Evolutionary conservation across 2,888 invertebrate genomes (phyloP), one percentile per base, ranked within the genome.

Genomic region (Diaphora mendica): DNA sequence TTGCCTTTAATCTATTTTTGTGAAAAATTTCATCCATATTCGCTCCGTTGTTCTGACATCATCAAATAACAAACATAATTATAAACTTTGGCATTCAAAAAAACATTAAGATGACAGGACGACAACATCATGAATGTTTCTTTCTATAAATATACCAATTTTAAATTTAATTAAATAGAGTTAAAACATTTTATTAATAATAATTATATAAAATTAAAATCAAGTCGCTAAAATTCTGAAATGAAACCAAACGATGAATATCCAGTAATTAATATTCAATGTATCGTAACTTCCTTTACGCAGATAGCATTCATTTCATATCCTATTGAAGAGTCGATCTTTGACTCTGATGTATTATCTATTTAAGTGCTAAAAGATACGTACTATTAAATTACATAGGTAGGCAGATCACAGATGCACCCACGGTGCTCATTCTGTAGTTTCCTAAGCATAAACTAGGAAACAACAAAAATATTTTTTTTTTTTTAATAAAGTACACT

Each of bases 331-430:
- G 85, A 90, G 86, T 86, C 86, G 85, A 84, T 86, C 84, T 85
- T 81, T 86, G 90, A 90, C 90, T 89, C 90, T 92, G 91, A 93
- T 90, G 87, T 90, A 93, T 88, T 89, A 87, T 88, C 87, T 85
- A 88, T 92, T 90, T 90, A 87, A 89, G 88, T 86, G 89, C 82
- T 80, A 87, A 90, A 89, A 88, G 89, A 91, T 86, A 84, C 82
- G 79, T 83, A 86, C 84, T 85, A 89, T 89, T 89, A 87, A 87
- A 69, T 69, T 42, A 69, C 42, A 69, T 35, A 55, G 42, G 59
- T 62, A 62, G 42, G 30, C 17, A 62, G 69, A 69, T 69, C 59
- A 69, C 20, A 42, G 69, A 59, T 69, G 42, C 62, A 42, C 26
- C 39, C 30, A 30, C 13, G 39, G 42, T 42, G 23, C 39, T 11